Conservation (phyloP, 2,888 invertebrate genomes). For the Steromphala cineraria region DNA sequence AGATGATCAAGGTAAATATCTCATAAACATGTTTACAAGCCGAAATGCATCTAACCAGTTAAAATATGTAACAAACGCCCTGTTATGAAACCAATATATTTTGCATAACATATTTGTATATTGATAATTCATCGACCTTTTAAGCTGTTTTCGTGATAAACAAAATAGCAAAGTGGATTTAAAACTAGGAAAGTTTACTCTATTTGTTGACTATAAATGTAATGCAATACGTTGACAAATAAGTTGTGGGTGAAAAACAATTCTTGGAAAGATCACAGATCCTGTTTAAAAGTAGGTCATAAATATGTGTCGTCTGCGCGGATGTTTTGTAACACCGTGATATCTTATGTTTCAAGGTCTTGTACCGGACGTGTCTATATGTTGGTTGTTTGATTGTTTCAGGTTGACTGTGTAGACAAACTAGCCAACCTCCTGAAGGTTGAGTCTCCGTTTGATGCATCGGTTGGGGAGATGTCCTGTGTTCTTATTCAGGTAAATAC, state of each 20-base stretch:
- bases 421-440: background rate
- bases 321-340: background rate
- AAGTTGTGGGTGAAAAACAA: background rate
- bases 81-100: no score
- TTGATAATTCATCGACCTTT: no score
- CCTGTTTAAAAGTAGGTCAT: background rate
- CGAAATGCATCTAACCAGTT: no score
- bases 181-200: no score
- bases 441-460: background rate
- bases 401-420: background rate
- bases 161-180: no score
- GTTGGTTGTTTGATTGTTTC: background rate
- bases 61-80: no score
- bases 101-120: no score
- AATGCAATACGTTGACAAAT: no score
- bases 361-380: no score
- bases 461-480: background rate
- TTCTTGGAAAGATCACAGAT: background rate
- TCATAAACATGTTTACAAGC: no score
- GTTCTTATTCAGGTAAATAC: background rate
- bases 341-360: background rate
- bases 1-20: conserved; percentile 64
- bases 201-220: no score
- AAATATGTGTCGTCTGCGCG: background rate
- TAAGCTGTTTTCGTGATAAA: no score